Conservation (phyloP, 2,888 invertebrate species). For the Sesia bembeciformis region DNA sequence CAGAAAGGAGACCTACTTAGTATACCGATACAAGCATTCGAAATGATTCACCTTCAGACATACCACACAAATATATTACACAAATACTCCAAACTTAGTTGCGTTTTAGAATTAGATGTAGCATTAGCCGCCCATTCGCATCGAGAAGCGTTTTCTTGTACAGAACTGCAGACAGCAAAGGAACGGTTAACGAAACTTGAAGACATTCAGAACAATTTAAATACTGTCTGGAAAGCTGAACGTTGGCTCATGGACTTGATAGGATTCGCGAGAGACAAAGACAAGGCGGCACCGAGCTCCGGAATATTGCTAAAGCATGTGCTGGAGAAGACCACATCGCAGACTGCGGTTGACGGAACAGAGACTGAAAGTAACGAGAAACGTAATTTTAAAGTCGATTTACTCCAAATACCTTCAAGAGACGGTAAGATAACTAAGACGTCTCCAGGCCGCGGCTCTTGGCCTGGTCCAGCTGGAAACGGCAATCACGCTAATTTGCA, state of each 20-base stretch:
- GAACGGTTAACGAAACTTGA: constrained; percentile 87
- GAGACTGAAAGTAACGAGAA: constrained; percentile 64
- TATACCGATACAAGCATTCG: constrained; percentile 93
- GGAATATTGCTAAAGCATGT: constrained; percentile 64
- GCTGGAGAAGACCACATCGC: constrained; percentile 45
- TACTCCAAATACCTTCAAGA: constrained; percentile 80
- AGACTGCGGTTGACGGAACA: constrained; percentile 32
- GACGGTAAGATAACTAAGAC: constrained; percentile 85
- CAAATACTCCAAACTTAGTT: constrained; percentile 93
- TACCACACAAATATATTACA: constrained; percentile 93
- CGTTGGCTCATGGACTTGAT: constrained; percentile 98
- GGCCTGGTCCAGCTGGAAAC: constrained; percentile 86
- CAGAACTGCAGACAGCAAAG: constrained; percentile 89
- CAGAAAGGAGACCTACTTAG: constrained; percentile 90
- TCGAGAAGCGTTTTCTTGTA: constrained; percentile 94
- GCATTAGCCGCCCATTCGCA: constrained; percentile 94
- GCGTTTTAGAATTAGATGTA: constrained; percentile 93
- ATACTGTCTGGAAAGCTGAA: constrained; percentile 92
- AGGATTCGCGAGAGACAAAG: constrained; percentile 89
- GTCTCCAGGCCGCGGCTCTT: constrained; percentile 86
- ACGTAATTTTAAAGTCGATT: constrained; percentile 49
- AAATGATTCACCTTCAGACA: constrained; percentile 95
- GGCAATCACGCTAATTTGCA: constrained; percentile 68
- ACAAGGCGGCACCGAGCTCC: constrained; percentile 54
- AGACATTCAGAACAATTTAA: constrained; percentile 89